Percentiles rank a stretch among this genome's conserved stretches.
phyloP scores from a whole-genome alignment of 2,888 invertebrate species.

The Malthinus seriepunctatus region DNA sequence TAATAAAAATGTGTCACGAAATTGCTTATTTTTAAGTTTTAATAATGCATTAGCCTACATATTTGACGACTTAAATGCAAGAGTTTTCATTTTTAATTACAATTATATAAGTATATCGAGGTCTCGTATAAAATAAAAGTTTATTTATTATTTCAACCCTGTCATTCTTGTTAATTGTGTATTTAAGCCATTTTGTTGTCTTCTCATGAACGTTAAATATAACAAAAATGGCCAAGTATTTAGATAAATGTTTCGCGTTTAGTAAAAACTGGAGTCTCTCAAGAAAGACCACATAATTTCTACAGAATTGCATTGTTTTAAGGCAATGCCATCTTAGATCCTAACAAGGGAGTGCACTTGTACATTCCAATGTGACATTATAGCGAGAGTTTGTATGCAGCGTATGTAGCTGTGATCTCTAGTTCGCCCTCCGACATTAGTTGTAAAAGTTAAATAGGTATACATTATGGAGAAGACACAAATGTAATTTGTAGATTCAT shows the following conservation, averaged over 20 bases:
- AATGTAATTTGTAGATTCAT: constrained; percentile 15
- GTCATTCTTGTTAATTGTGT: background rate
- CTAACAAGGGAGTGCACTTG: constrained; percentile 38
- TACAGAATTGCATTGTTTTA: constrained; percentile 38
- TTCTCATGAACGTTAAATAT: constrained; percentile 19
- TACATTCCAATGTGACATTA: constrained; percentile 32
- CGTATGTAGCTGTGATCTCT: constrained; percentile 25
- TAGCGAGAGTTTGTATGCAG: constrained; percentile 29
- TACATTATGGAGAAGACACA: constrained; percentile 16
- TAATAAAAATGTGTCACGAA: constrained; percentile 10
- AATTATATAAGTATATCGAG: constrained; percentile 7
- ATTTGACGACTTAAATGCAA: constrained; percentile 7
- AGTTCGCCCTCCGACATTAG: constrained; percentile 23
- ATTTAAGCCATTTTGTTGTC: constrained; percentile 9
- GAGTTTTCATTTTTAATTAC: constrained; percentile 5
- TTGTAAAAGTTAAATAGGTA: constrained; percentile 27
- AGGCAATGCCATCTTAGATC: constrained; percentile 38
- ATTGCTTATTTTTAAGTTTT: background rate
- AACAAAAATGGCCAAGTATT: constrained; percentile 29
- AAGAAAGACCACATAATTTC: constrained; percentile 36
- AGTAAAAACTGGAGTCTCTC: constrained; percentile 30
- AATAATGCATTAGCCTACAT: constrained; percentile 12
- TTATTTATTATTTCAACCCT: background rate
- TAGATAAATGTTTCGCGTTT: constrained; percentile 30
- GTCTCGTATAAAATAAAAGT: constrained; percentile 3